Conservation (phyloP, 2,797 vertebrate genomes). For the Amblyopsis hoosieri region DNA sequence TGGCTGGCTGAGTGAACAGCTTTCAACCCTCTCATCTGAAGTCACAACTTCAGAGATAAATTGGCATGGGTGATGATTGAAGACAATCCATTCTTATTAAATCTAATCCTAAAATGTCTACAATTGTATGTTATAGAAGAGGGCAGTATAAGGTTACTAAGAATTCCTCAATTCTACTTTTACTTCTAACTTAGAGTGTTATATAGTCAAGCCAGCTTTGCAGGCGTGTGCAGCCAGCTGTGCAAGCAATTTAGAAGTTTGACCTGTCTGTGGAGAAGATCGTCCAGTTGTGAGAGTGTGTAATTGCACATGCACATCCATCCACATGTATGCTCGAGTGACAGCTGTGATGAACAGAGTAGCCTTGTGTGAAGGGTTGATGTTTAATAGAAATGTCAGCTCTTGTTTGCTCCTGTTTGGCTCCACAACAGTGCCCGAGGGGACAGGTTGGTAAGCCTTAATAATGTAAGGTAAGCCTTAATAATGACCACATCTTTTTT, state of each 20-base stretch:
- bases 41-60: neutral
- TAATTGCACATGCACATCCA: neutral
- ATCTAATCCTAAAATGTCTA: neutral
- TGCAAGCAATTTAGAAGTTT: neutral
- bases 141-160: neutral
- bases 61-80: neutral
- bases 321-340: neutral
- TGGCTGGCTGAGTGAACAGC: neutral
- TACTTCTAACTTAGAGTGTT: too few relatives aligned
- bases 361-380: neutral
- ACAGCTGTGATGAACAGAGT: conserved; percentile 17
- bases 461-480: conserved; percentile 15
- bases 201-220: too few relatives aligned
- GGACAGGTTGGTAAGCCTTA: conserved; percentile 12
- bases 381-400: conserved; percentile 10
- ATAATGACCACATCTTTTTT: conserved; percentile 9
- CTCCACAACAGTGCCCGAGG: conserved; percentile 12
- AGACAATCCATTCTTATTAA: neutral
- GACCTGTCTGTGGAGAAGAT: neutral
- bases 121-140: neutral
- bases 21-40: neutral
- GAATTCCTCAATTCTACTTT: neutral
- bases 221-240: neutral
- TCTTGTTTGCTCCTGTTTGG: conserved; percentile 22
- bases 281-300: neutral